Evolutionary conservation across 2,888 invertebrate species (phyloP), one percentile per base, ranked within the genome.

Genomic region (Rhaphigaster nebulosa): DNA sequence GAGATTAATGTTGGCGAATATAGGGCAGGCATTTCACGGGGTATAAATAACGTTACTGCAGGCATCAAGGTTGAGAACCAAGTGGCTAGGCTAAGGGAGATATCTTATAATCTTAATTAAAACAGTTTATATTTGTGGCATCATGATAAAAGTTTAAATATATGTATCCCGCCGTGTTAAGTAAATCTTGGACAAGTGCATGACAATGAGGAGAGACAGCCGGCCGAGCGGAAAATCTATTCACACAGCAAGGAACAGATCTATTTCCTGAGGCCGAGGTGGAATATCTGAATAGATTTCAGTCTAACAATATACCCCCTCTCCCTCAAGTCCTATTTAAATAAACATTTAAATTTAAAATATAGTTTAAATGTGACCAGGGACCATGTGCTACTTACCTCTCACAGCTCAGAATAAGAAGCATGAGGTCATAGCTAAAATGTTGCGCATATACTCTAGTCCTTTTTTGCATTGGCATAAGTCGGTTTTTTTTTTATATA

Each of bases 341-440:
- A 88, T 88, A 41, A 41, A 41, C 41, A 88, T 88, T 88, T 88
- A 88, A 88, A 88, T 88, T 88, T 88, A 88, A 88, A 88, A 88
- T 88, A 84, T 84, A 84, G 20, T 84, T 84, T 84, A 84, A 45
- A 84, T 45, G 45, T 84, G 45, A 41, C 84, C 6, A 26, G 45
- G 84, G 45, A 10, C n/a, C 45, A 50, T 45, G 84, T 45, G n/a
- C 26, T 41, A 45, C 41, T 41, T 80, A 80, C 1, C 80, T 84
- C 84, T 26, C n/a, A 26, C 2, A 4, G 45, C 3, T 8, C 15
- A 45, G 84, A 50, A 80, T 80, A 80, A 84, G 84, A 84, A 50
- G 84, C 70, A 76, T 76, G 38, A 76, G 20, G 70, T 76, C 70
- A 70, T 34, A 20, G 29, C 38, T 38, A 1, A 76, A 76, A 76